A percentile compares a stretch with the other conserved stretches of the same genome.
Evolutionary conservation across 2,113 vertebrate species (phyloP).

Genomic region (Otocyon megalotis): DNA sequence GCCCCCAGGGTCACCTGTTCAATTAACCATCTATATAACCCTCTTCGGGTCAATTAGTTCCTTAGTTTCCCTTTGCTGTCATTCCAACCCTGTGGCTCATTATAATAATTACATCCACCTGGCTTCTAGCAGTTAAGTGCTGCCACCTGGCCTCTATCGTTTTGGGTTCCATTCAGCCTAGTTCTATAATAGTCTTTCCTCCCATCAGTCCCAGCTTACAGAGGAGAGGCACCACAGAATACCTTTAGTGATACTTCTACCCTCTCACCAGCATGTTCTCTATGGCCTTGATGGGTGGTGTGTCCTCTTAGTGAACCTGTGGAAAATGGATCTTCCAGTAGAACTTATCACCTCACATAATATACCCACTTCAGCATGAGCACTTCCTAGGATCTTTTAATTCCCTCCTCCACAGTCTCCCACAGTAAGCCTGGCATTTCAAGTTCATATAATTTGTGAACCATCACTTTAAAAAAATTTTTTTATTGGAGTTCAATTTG

Average conservation of each 20-base stretch:
- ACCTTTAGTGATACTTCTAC: background rate
- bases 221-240: background rate
- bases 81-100: constrained; percentile 25
- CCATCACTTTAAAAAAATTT: background rate
- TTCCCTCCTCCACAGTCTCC: background rate
- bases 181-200: background rate
- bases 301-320: background rate
- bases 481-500: no score
- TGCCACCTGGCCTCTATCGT: constrained; percentile 21
- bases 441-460: background rate
- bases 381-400: background rate
- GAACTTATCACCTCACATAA: background rate
- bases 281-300: background rate
- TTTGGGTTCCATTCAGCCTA: background rate
- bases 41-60: constrained; percentile 3
- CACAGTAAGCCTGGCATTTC: background rate
- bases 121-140: background rate
- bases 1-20: background rate
- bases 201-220: background rate
- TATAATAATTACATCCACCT: constrained; percentile 62
- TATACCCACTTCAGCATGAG: background rate
- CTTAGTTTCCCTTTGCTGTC: constrained; percentile 2
- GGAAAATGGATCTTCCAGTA: background rate
- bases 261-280: background rate
- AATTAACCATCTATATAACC: constrained; percentile 32